Percentiles rank a stretch among this genome's conserved stretches.
These are phyloP conservation scores for Acanthopagrus latus DNA, from an alignment of 2,797 vertebrate species.

Conservation along the genomic window DNA sequence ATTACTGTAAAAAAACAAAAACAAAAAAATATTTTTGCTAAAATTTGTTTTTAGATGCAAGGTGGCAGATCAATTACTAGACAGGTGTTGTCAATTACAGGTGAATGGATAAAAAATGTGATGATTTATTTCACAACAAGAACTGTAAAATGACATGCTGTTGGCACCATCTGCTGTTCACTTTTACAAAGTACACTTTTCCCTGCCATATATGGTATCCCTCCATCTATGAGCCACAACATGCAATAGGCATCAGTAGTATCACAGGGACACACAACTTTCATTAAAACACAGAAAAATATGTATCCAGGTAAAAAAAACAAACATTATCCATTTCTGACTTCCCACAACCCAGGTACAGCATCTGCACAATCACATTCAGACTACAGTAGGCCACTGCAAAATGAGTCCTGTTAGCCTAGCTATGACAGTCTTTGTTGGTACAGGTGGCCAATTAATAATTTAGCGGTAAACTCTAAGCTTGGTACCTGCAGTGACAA, in stretches of 20 bases:
- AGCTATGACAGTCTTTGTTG: neutral
- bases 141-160: neutral
- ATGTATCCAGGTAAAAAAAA: neutral
- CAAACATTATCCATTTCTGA: neutral
- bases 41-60: neutral
- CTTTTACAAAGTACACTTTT: conserved; percentile 13
- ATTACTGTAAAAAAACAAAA: neutral
- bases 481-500: conserved; percentile 15
- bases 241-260: neutral
- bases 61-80: neutral
- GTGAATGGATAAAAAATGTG: neutral
- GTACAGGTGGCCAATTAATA: neutral
- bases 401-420: neutral
- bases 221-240: neutral
- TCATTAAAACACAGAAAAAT: neutral
- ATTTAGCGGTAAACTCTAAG: neutral
- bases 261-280: too few species aligned
- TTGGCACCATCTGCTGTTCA: conserved; percentile 67
- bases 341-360: neutral
- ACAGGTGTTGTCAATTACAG: neutral
- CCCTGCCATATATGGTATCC: neutral
- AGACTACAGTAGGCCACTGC: conserved; percentile 2
- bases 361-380: neutral
- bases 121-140: neutral
- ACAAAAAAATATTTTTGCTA: neutral